Percentiles rank a stretch among this genome's conserved stretches.
Conservation (phyloP, 2,888 invertebrate species). For the Drosophila monieri region DNA sequence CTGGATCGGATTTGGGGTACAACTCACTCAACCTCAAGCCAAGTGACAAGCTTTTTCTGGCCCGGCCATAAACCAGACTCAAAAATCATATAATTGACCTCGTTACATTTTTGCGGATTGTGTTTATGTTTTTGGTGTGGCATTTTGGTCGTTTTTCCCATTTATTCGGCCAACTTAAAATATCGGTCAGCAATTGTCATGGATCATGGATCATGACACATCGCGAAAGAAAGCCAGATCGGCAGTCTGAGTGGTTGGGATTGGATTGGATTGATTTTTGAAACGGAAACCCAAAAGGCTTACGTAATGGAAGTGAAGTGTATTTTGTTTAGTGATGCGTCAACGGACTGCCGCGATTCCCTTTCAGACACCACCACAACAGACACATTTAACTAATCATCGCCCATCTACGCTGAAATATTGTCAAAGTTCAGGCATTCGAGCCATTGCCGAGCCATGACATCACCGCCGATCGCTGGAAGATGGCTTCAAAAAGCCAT, state of each 20-base stretch:
- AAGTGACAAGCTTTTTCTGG: conserved; percentile 10
- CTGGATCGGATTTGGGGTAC: conserved; percentile 11
- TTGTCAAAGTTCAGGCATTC: conserved; percentile 51
- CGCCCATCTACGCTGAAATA: conserved; percentile 45
- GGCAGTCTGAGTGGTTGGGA: conserved; percentile 1
- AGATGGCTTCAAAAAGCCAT: conserved; percentile 32
- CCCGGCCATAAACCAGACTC: conserved; percentile 31
- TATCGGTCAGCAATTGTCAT: conserved; percentile 67
- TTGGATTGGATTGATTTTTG: conserved; percentile 30
- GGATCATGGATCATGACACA: conserved; percentile 61
- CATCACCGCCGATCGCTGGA: conserved; percentile 39
- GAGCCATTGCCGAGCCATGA: conserved; percentile 36
- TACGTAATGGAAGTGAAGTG: conserved; percentile 39
- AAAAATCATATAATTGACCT: conserved; percentile 68
- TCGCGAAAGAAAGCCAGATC: conserved; percentile 57
- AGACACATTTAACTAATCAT: conserved; percentile 58
- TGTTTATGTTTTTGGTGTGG: conserved; percentile 37
- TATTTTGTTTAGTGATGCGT: conserved; percentile 43
- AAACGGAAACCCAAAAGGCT: conserved; percentile 22
- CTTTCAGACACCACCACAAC: conserved; percentile 11
- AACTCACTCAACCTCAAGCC: conserved; percentile 13
- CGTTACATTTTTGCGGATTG: conserved; percentile 50
- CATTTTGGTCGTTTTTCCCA: conserved; percentile 21
- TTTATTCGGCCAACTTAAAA: conserved; percentile 29
- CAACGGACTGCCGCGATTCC: conserved; percentile 42